Conservation (phyloP, 2,888 invertebrate genomes). For the Leistus spinibarbis region DNA sequence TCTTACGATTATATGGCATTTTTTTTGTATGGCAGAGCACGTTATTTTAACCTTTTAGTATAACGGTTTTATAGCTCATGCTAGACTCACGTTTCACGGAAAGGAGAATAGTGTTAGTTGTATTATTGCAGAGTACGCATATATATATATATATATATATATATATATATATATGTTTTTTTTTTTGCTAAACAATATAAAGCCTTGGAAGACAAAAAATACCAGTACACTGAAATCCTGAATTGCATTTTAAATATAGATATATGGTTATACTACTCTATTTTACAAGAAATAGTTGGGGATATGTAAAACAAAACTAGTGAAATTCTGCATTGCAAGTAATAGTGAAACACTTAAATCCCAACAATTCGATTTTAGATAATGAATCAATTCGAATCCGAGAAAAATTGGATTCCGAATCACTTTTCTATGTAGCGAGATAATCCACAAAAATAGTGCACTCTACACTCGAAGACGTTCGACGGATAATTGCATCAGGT, state of each 20-base stretch:
- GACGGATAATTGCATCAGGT: constrained; percentile 26
- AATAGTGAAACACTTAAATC: no score
- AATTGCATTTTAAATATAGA: no score
- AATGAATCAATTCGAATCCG: background rate
- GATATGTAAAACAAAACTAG: no score
- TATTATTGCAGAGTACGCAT: background rate
- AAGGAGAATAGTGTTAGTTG: background rate
- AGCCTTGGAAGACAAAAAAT: no score
- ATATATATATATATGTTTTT: no score
- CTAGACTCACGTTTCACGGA: background rate
- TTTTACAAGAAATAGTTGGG: no score
- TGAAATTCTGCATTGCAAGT: no score
- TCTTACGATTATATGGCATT: background rate
- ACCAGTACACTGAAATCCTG: no score
- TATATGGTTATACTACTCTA: no score
- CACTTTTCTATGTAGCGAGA: background rate
- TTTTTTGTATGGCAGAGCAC: background rate
- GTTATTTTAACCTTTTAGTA: constrained; percentile 32
- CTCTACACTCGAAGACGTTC: background rate
- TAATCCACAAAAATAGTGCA: background rate
- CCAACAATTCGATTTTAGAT: background rate
- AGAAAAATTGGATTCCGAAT: background rate
- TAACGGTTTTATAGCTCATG: constrained; percentile 24
- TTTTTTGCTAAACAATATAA: no score
- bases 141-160: background rate